These are phyloP conservation scores for Ctenomys sociabilis DNA, from an alignment of 2,113 vertebrate genomes.

Conservation along the genomic window DNA sequence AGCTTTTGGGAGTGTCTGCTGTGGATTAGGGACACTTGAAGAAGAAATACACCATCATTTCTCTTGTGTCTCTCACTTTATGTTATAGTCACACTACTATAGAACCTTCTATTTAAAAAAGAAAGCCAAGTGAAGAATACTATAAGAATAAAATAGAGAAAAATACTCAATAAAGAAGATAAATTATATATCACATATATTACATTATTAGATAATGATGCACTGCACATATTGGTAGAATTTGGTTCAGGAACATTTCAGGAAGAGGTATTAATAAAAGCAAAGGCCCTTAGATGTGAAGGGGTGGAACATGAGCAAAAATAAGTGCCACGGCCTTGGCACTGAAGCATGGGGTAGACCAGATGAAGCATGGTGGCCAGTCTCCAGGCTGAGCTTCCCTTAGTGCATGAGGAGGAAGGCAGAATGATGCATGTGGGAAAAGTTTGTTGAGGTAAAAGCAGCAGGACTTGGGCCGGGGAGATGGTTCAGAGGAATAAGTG, in stretches of 20 bases:
- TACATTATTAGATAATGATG: neutral
- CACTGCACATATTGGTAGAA: neutral
- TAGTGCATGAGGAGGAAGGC: neutral
- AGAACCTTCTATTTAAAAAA: neutral
- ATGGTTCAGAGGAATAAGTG: too few relatives aligned
- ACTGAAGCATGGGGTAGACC: neutral
- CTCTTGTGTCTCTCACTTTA: neutral
- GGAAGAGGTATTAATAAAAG: neutral
- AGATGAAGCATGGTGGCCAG: too few relatives aligned
- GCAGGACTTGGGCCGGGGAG: too few relatives aligned
- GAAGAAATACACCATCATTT: neutral
- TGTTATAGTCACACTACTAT: neutral
- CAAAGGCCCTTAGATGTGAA: neutral
- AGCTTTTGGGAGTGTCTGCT: neutral
- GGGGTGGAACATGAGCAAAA: neutral
- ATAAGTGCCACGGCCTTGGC: neutral
- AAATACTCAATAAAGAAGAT: neutral
- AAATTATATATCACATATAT: neutral
- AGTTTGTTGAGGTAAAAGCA: neutral
- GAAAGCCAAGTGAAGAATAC: neutral
- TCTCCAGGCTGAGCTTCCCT: neutral
- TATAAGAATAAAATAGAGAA: neutral
- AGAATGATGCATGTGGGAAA: neutral
- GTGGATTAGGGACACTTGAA: neutral
- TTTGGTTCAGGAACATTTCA: neutral